phyloP scores from a whole-genome alignment of 2,113 vertebrate genomes.

The Ia io region DNA sequence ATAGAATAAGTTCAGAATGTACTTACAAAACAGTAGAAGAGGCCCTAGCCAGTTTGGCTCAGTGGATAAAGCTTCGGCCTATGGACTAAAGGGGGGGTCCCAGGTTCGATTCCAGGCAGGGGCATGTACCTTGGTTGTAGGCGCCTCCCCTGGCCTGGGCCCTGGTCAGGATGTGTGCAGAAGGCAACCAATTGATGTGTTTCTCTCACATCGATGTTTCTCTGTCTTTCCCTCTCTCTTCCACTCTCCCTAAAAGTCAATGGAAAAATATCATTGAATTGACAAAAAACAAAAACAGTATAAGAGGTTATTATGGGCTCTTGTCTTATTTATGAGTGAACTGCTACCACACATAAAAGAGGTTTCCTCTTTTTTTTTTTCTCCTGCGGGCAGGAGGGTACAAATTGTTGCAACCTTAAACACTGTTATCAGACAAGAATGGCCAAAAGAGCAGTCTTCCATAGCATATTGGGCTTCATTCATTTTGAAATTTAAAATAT shows the following conservation, averaged over 20 bases:
- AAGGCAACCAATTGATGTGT: no score
- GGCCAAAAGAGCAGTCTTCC: neutral
- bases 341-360: neutral
- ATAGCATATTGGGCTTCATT: neutral
- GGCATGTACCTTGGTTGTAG: no score
- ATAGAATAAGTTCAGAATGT: neutral
- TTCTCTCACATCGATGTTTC: no score
- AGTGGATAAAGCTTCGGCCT: no score
- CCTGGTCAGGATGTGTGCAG: no score
- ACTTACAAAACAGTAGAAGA: neutral
- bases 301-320: neutral
- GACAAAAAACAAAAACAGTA: neutral
- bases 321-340: neutral
- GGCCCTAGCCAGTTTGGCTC: neutral
- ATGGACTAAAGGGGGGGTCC: no score
- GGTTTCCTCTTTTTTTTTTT: neutral
- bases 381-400: neutral
- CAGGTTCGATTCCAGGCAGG: no score
- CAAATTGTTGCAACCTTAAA: neutral
- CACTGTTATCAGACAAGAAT: neutral
- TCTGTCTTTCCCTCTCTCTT: no score
- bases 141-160: no score
- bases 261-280: no score
- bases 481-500: slow-evolving; percentile 34
- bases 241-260: no score